A percentile compares a stretch with the other conserved stretches of the same genome.
Evolutionary conservation across 2,113 vertebrate species (phyloP).

Genomic region (rat (Rattus norvegicus)): GRCr8 NC_086021.1:185981501-185982000

Average conservation of each 20-base stretch:
- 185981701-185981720: background rate
- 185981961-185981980: background rate
- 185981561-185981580: no score
- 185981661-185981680: background rate
- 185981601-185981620: no score
- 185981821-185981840: background rate
- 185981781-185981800: background rate
- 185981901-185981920: background rate
- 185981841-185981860: background rate
- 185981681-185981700: background rate
- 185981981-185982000: background rate
- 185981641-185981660: background rate
- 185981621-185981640: no score
- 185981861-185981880: background rate
- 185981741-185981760: rapidly evolving
- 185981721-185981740: background rate
- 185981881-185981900: background rate
- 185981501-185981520: background rate
- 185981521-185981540: background rate
- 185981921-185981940: background rate
- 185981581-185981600: no score
- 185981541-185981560: background rate
- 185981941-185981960: background rate
- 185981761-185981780: background rate
- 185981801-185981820: background rate